Evolutionary conservation across 2,113 vertebrate genomes (phyloP).

Genomic region (Ginglymostoma cirratum): DNA sequence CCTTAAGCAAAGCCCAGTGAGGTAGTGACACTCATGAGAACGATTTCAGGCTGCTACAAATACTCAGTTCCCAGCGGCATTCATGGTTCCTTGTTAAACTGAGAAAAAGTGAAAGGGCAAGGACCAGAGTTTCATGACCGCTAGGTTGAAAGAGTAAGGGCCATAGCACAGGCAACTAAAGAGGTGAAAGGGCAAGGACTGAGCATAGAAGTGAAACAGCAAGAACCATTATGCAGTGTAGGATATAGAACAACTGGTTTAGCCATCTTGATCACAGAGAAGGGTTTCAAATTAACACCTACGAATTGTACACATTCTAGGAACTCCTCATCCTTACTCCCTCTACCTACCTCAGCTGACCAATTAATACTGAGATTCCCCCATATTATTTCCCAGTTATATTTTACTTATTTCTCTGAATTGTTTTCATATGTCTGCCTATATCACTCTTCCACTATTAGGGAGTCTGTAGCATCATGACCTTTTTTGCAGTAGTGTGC

Average conservation of each 20-base stretch:
- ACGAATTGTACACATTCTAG: too few species aligned
- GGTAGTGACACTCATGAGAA: neutral
- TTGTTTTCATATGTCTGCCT: too few species aligned
- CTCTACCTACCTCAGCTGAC: too few species aligned
- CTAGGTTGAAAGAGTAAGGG: neutral
- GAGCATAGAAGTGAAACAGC: neutral
- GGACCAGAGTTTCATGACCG: neutral
- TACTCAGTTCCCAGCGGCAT: neutral
- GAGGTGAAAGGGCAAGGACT: neutral
- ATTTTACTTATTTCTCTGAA: too few species aligned
- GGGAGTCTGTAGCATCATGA: too few species aligned
- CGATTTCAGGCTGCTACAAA: neutral
- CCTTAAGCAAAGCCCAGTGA: neutral
- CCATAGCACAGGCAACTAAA: neutral
- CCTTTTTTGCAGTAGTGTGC: too few species aligned
- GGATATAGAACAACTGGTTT: neutral
- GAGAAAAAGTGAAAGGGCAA: neutral
- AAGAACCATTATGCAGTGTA: neutral
- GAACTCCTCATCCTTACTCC: too few species aligned
- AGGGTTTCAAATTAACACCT: neutral
- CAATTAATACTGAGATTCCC: too few species aligned
- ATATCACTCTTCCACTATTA: too few species aligned
- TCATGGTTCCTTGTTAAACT: neutral
- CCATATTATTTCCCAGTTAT: too few species aligned
- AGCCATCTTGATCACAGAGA: neutral